Base-by-base conservation (phyloP, 2,113 vertebrate genomes). In the Nesospiza acunhae region DNA sequence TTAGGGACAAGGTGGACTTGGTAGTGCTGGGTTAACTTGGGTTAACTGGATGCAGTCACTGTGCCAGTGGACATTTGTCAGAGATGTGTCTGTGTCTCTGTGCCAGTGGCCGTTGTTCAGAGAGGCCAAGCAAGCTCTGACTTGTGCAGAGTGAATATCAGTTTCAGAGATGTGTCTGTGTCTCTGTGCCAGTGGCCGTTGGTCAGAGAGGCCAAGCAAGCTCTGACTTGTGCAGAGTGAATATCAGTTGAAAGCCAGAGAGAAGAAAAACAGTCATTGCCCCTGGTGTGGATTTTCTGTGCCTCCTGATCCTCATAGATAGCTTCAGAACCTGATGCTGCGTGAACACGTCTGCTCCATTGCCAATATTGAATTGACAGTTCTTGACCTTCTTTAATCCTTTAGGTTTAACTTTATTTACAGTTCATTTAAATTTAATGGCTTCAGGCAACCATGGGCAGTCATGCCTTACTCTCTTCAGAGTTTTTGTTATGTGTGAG, bases 331-430 rank as follows among this genome's bases (percentile, higher is more conserved):
- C 67, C 81, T 94, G 90, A 88, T 39, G 12, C 58, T 2, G n/a
- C 60, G 75, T 93, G 84, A 96, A 88, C 1, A 0, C 1, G 0
- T 96, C 90, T 91, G 21, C 44, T 80, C 20, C 66, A 28, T 60
- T 74, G 49, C 59, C 44, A 60, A 27, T 86, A 96, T 78, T 91
- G 33, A 85, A 95, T 87, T 96, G 95, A 72, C 95, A 95, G 74
- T 44, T 92, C 94, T 70, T 92, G 92, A 97, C 94, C 89, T 96
- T 95, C 94, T 97, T 92, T 93, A 97, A 96, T 97, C 95, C 59
- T 91, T 95, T 94, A 93, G 47, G 41, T 96, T 96, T 95, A 96
- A 93, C 77, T 96, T 95, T 97, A 89, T 92, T 96, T 95, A 93
- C 87, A 89, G 80, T 95, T 95, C 83, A 91, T 97, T 97, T 95